Base-by-base conservation (phyloP, 2,113 vertebrate genomes). In the Prochilodus magdalenae region DNA sequence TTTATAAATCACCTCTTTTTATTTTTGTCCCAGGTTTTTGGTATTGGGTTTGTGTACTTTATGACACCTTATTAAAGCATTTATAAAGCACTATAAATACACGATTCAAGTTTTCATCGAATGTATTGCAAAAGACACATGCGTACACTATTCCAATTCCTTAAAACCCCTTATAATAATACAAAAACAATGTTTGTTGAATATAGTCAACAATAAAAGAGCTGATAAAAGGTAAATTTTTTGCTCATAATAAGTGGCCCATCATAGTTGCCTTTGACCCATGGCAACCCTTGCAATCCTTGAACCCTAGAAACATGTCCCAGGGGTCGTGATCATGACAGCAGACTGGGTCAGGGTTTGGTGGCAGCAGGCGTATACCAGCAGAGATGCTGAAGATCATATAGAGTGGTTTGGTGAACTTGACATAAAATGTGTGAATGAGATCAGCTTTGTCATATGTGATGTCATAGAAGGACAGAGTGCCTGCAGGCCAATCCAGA, bases 391-490 rank as follows among this genome's bases (percentile, higher is more conserved):
- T 27, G 18, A 67, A 29, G 8, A 79, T 30, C 30, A 79, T 26
- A 55, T 67, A 51, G 16, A 71, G 53, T 36, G 77, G 66, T 15
- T 5, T 7, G 18, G 66, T 57, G 53, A 79, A 71, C 49, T 67
- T 70, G 8, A 15, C 22, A 26, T 71, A 55, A 36, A 70, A 79
- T 0, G 53, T 79, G 77, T 60, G 53, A 20, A 79, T 57, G 30
- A 72, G 77, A 20, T 70, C 3, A n/a, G 47, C 62, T 44, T 51
- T 3, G 1, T 67, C 62, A 15, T 27, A 1, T 63, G 62, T 77
- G 24, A 62, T 77, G 59, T 65, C 49, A 65, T 77, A 71, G 57
- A 79, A 79, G n/a, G n/a, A 78, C 47, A 40, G 29, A 47, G 22
- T 24, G 36, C 36, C 69, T 44, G 69, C 66, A 18, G 30, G 11